phyloP scores from a whole-genome alignment of 1,140 invertebrate species.

The Phenacoccus solenopsis region DNA sequence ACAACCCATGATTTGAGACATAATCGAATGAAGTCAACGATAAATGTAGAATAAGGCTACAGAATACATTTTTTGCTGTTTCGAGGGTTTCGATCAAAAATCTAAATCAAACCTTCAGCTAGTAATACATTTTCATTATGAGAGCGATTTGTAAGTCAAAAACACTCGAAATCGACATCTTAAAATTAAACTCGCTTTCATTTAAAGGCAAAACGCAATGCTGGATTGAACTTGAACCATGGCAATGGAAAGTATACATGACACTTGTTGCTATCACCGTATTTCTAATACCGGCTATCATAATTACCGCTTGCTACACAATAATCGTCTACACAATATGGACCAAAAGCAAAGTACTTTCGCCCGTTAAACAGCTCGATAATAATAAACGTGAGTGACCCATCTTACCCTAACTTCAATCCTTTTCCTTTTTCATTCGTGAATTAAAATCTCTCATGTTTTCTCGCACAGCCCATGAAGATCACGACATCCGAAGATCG shows the following conservation, averaged over 20 bases:
- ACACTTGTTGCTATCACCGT: conserved; percentile 65
- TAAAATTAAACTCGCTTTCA: neutral
- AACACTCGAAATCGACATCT: too few species aligned
- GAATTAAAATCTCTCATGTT: neutral
- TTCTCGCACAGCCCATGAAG: conserved; percentile 28
- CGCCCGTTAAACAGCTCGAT: conserved; percentile 19
- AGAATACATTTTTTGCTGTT: too few species aligned
- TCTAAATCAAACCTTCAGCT: too few species aligned
- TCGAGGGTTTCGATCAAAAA: too few species aligned
- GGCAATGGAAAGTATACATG: conserved; percentile 83
- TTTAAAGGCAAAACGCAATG: conserved; percentile 60
- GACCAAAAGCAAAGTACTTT: conserved; percentile 52
- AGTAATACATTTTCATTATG: too few species aligned
- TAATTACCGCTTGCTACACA: conserved; percentile 81
- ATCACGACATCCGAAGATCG: conserved; percentile 49
- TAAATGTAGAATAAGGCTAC: too few species aligned
- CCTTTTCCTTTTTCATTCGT: neutral
- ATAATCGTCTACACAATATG: conserved; percentile 88
- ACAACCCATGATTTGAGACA: too few species aligned
- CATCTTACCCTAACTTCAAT: neutral
- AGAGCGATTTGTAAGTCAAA: too few species aligned
- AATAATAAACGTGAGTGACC: conserved; percentile 7
- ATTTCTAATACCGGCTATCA: conserved; percentile 76
- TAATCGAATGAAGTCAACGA: too few species aligned
- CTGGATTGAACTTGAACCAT: conserved; percentile 70